Evolutionary conservation across 2,113 vertebrate species (phyloP).

Genomic region (Passer domesticus): DNA sequence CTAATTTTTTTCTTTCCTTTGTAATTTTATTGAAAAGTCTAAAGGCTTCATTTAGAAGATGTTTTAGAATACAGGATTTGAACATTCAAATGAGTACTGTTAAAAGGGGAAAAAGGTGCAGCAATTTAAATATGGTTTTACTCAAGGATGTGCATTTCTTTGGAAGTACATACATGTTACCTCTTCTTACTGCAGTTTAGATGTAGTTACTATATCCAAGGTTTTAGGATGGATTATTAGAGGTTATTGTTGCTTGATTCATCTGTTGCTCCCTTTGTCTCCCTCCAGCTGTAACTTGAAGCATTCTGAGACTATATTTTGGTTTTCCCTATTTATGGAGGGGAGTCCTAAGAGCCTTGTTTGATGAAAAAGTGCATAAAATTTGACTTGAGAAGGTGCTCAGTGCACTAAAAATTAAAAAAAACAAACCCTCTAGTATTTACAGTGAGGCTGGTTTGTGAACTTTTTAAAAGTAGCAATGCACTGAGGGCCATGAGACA

Average conservation of each 20-base stretch:
- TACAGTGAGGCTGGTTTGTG: neutral
- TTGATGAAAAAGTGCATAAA: neutral
- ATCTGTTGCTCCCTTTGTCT: neutral
- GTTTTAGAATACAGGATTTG: neutral
- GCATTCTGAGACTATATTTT: neutral
- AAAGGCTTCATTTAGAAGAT: neutral
- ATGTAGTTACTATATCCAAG: neutral
- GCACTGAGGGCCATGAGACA: neutral
- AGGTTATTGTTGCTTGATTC: neutral
- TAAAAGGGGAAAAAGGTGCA: rapidly evolving
- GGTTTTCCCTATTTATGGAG: neutral
- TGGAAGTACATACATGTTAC: neutral
- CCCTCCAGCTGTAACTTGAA: neutral
- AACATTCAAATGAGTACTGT: neutral
- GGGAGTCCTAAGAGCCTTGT: neutral
- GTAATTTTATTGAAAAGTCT: neutral
- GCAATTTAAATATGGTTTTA: neutral
- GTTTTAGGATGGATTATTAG: neutral
- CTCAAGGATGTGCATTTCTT: neutral
- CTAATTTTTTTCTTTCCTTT: neutral
- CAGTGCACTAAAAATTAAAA: neutral
- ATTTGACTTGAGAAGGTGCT: neutral
- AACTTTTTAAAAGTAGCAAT: neutral
- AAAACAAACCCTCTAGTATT: neutral
- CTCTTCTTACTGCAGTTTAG: neutral